Evolutionary conservation across 2,113 vertebrate genomes (phyloP).

Genomic region (Podarcis muralis): DNA sequence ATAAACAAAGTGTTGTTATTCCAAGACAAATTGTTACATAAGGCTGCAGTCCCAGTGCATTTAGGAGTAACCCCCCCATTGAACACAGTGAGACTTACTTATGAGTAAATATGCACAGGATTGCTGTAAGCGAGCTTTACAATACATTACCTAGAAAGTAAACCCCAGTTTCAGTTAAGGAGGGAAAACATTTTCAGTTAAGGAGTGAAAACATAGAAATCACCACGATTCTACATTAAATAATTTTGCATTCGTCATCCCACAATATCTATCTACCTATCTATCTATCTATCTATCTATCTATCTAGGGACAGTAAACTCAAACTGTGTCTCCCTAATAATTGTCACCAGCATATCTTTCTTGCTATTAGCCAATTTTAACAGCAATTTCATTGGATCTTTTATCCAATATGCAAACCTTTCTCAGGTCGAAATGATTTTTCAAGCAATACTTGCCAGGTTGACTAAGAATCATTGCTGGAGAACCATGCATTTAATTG

Average conservation of each 20-base stretch:
- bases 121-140: background rate
- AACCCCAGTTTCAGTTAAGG: conserved; percentile 26
- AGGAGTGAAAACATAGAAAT: background rate
- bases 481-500: conserved; percentile 61
- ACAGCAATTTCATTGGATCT: conserved; percentile 44
- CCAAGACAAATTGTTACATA: background rate
- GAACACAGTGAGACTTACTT: background rate
- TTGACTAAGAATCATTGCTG: conserved; percentile 49
- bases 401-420: conserved; percentile 55
- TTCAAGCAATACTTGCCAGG: conserved; percentile 50
- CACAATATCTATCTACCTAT: background rate
- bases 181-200: background rate
- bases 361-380: conserved; percentile 61
- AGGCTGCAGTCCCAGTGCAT: background rate
- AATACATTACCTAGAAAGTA: background rate
- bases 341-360: conserved; percentile 50
- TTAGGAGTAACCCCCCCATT: background rate
- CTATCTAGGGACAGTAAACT: conserved; percentile 43
- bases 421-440: conserved; percentile 37
- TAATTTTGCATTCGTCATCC: background rate
- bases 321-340: conserved; percentile 62
- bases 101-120: background rate
- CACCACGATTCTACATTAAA: conserved; percentile 15
- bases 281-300: no score
- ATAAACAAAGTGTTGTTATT: background rate